Percentiles rank a stretch among this genome's conserved stretches.
Evolutionary conservation across 37 sponge, comb jelly and placozoan species (phyloP).

Genomic region (Cladorhizidae sp.): DNA sequence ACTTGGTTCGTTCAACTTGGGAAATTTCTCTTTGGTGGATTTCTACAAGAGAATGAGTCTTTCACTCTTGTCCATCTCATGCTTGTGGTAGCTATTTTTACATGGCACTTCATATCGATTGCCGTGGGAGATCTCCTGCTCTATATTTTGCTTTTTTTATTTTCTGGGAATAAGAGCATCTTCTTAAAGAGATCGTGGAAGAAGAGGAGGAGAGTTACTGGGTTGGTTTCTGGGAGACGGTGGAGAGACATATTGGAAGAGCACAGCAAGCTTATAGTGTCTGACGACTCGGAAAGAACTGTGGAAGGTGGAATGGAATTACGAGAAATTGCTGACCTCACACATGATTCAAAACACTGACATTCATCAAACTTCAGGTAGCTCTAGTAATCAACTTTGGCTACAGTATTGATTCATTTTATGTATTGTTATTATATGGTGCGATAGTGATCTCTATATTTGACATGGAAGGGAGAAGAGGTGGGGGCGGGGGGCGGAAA

Average conservation of each 20-base stretch:
- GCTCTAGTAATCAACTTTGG: no score
- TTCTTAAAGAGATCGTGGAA: not conserved
- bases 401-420: no score
- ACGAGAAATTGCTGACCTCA: slow-evolving; percentile 6
- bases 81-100: slow-evolving; percentile 24
- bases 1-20: slow-evolving; percentile 72
- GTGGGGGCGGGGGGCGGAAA: no score
- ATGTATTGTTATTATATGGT: no score
- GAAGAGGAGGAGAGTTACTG: not conserved
- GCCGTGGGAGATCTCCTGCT: slow-evolving; percentile 22
- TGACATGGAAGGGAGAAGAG: no score
- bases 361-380: no score
- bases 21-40: slow-evolving; percentile 17
- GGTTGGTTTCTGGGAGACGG: not conserved
- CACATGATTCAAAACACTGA: no score
- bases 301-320: slow-evolving; percentile 18
- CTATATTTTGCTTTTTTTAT: slow-evolving; percentile 11
- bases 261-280: slow-evolving; percentile 1
- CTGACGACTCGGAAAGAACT: slow-evolving; percentile 6
- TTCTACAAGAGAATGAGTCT: not conserved
- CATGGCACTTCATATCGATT: slow-evolving; percentile 54
- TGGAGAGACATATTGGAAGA: slow-evolving; percentile 10
- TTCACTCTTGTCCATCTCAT: slow-evolving; percentile 20
- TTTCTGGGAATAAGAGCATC: not conserved
- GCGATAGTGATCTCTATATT: no score